Base-by-base conservation (phyloP, 2,888 invertebrate genomes). In the Dione vanillae region DNA sequence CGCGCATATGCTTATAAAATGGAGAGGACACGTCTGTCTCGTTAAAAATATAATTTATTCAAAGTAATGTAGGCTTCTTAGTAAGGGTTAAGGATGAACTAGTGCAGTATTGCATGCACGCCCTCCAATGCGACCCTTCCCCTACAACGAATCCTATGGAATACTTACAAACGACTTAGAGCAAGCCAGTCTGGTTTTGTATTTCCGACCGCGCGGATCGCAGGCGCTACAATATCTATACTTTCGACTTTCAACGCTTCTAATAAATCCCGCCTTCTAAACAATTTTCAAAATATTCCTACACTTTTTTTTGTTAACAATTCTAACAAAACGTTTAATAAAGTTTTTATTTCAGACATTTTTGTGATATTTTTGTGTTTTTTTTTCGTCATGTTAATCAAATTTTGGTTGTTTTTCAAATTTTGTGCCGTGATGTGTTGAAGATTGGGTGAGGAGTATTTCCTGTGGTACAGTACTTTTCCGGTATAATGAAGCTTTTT, bases 121-220 rank as follows among this genome's bases (percentile, higher is more conserved):
- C 92, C 92, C 92, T 92, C 86, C 86, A 82, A 78, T 84, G 81
- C 88, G 91, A 91, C 92, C 92, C 92, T 92, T 92, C 92, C 92
- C 92, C 92, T 89, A 87, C 89, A 82, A 86, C 89, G 87, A 90
- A 90, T 91, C 89, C 90, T 90, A 91, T 90, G 88, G 91, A 91
- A 90, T 90, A 92, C 91, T 90, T 89, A 90, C 90, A 87, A 89
- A 86, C 87, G 89, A 89, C 88, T 88, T 87, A 82, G 76, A 78
- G 77, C 89, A 85, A 89, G 91, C 88, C 92, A 92, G 92, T 93
- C 92, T 92, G 92, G 90, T 92, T 91, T 90, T 88, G 91, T 85
- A 80, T 87, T 88, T 84, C 90, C 83, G 85, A 83, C 88, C 87
- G 92, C 91, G 85, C 90, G 90, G 90, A 82, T 84, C 88, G 85